These are phyloP conservation scores for Cloeon dipterum DNA, from an alignment of 2,888 invertebrate species.

Conservation along the genomic window DNA sequence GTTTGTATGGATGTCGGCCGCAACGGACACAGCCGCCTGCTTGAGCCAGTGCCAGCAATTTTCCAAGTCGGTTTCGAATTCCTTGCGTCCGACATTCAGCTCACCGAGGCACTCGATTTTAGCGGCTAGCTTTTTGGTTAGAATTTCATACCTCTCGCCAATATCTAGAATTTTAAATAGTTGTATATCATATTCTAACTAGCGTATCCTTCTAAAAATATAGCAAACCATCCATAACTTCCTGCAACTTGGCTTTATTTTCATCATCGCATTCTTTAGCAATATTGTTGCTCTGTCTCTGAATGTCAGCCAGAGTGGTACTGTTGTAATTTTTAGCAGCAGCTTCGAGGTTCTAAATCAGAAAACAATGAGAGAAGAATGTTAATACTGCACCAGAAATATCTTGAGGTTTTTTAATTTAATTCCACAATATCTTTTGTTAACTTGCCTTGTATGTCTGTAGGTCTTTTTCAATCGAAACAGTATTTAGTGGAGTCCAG, in stretches of 20 bases:
- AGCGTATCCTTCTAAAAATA: not conserved
- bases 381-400: too few species aligned
- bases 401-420: not conserved
- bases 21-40: conserved; percentile 70
- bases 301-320: conserved; percentile 45
- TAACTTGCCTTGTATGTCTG: conserved; percentile 34
- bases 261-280: conserved; percentile 59
- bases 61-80: conserved; percentile 60
- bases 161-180: too few species aligned
- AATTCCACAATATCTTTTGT: conserved; percentile 8
- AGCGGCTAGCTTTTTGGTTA: conserved; percentile 48
- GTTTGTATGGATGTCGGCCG: conserved; percentile 54
- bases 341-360: conserved; percentile 32
- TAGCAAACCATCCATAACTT: conserved; percentile 11
- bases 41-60: conserved; percentile 73
- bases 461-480: conserved; percentile 64
- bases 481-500: conserved; percentile 53
- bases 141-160: conserved; percentile 41
- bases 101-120: conserved; percentile 47
- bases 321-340: conserved; percentile 60
- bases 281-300: conserved; percentile 52
- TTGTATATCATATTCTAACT: too few species aligned
- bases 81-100: conserved; percentile 49
- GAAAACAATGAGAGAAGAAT: too few species aligned
- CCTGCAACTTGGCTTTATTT: conserved; percentile 14